Evolutionary conservation across 1,140 invertebrate genomes (phyloP).

Genomic region (Glossosoma conforme): DNA sequence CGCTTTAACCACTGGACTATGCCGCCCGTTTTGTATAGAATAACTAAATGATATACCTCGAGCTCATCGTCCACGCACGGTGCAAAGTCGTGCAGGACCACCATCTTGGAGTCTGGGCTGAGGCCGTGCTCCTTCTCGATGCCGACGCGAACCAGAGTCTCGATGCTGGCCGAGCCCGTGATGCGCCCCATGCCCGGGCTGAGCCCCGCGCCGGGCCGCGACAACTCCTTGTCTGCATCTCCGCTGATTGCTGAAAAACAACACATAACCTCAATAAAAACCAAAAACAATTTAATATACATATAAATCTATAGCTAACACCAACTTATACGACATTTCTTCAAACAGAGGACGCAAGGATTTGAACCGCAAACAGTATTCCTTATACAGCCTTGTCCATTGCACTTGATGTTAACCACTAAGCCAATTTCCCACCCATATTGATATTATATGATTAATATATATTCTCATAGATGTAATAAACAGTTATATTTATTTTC

Average conservation of each 20-base stretch:
- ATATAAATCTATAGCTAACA: background rate
- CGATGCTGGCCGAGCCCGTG: constrained; percentile 91
- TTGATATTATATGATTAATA: no score
- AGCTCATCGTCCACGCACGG: constrained; percentile 93
- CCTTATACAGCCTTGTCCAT: no score
- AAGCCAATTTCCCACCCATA: no score
- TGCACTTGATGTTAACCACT: no score
- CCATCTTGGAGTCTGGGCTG: constrained; percentile 91
- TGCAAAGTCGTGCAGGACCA: constrained; percentile 90
- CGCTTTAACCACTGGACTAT: no score
- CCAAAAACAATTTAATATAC: no score
- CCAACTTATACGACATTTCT: no score
- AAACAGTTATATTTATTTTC: no score
- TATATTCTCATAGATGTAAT: no score
- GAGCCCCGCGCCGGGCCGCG: constrained; percentile 53
- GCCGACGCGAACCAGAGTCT: constrained; percentile 88
- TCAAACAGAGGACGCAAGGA: no score
- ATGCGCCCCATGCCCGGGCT: constrained; percentile 77
- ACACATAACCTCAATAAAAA: no score
- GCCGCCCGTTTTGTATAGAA: constrained; percentile 11
- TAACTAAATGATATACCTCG: constrained; percentile 55
- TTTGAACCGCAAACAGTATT: no score
- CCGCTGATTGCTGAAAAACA: constrained; percentile 52
- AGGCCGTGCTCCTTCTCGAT: constrained; percentile 91
- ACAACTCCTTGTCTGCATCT: constrained; percentile 70